A percentile compares a stretch with the other conserved stretches of the same genome.
Conservation (phyloP, 2,797 vertebrate species). For the Acrossocheilus fasciatus region DNA sequence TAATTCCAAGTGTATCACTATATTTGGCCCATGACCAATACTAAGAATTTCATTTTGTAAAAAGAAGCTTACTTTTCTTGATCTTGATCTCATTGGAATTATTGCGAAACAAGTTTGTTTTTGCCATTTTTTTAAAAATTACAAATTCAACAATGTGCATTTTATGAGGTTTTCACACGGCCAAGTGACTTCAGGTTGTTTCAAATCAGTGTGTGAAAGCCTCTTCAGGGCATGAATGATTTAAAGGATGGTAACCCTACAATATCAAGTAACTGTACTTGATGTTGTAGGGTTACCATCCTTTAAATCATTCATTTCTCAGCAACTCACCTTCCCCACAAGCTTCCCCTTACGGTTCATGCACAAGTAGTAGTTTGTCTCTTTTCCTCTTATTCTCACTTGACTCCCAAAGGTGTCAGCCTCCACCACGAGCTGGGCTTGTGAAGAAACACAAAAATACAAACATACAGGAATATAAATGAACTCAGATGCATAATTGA, state of each 20-base stretch:
- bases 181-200: not conserved
- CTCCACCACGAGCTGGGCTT: conserved; percentile 93
- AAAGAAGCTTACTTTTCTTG: not conserved
- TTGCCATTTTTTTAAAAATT: not conserved
- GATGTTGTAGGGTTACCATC: no score
- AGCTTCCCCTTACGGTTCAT: conserved; percentile 90
- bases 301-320: not conserved
- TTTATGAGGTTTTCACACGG: not conserved
- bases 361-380: conserved; percentile 90
- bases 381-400: conserved; percentile 90
- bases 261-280: not conserved
- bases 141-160: not conserved
- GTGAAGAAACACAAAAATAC: conserved; percentile 65
- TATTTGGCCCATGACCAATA: not conserved
- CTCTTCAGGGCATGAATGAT: not conserved
- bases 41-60: not conserved
- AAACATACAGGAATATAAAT: conserved; percentile 49
- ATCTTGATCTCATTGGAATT: not conserved
- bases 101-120: not conserved
- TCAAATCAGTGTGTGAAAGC: not conserved
- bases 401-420: conserved; percentile 90
- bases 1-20: not conserved
- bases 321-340: conserved; percentile 84
- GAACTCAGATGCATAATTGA: not conserved
- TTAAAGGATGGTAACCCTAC: not conserved